phyloP scores from a whole-genome alignment of 1,140 invertebrate species.

The Cardiocondyla obscurior region DNA sequence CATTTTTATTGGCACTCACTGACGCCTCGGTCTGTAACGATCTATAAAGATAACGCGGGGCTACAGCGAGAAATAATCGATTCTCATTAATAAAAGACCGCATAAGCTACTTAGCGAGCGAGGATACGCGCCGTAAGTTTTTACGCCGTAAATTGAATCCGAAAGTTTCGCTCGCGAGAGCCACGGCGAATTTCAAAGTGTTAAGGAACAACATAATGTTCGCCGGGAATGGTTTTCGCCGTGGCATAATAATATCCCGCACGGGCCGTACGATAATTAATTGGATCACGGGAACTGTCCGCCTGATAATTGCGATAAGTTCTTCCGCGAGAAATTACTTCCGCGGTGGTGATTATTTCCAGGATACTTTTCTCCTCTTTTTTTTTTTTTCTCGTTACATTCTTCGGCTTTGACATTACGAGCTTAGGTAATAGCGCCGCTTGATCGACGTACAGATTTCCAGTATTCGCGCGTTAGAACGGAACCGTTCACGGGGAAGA shows the following conservation, averaged over 20 bases:
- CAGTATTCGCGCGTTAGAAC: background rate
- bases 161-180: constrained; percentile 9
- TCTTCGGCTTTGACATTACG: background rate
- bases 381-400: background rate
- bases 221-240: background rate
- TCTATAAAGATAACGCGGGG: constrained; percentile 10
- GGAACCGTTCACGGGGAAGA: background rate
- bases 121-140: constrained; percentile 36
- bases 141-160: constrained; percentile 24
- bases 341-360: constrained; percentile 17
- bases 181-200: constrained; percentile 12
- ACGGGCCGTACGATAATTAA: constrained; percentile 35
- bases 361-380: background rate
- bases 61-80: constrained; percentile 42
- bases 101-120: background rate
- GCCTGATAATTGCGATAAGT: constrained; percentile 32
- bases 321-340: constrained; percentile 23
- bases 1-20: constrained; percentile 2
- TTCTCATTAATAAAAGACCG: constrained; percentile 53
- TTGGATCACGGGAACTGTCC: constrained; percentile 25
- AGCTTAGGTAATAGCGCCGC: background rate
- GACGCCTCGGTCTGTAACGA: background rate
- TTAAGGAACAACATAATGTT: constrained; percentile 33
- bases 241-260: background rate
- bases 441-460: background rate